A percentile compares a stretch with the other conserved stretches of the same genome.
Evolutionary conservation across 2,888 invertebrate species (phyloP).

Genomic region (Troilus luridus): DNA sequence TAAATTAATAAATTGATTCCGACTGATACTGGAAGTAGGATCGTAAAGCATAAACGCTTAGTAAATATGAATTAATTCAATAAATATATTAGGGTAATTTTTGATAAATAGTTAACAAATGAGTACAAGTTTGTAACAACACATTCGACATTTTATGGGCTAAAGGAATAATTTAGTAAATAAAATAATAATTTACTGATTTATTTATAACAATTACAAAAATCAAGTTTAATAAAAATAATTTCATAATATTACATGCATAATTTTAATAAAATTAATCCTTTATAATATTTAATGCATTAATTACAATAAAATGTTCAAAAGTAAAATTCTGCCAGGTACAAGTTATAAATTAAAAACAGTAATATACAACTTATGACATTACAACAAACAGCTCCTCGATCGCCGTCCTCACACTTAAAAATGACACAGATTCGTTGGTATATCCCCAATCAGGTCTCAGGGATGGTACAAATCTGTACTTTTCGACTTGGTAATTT

Average conservation of each 20-base stretch:
- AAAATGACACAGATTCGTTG: conserved; percentile 29
- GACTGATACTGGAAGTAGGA: too few species aligned
- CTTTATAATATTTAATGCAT: not conserved
- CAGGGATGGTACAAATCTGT: conserved; percentile 15
- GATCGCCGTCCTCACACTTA: conserved; percentile 38
- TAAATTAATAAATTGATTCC: too few species aligned
- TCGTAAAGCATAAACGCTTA: too few species aligned
- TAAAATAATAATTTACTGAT: conserved; percentile 14
- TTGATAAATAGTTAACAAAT: too few species aligned
- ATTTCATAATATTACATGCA: not conserved
- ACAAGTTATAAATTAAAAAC: conserved; percentile 29
- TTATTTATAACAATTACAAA: conserved; percentile 47
- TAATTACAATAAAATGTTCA: not conserved
- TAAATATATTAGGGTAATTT: too few species aligned
- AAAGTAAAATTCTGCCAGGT: conserved; percentile 36
- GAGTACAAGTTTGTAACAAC: too few species aligned
- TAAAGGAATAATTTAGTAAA: not conserved
- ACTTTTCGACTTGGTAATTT: not conserved
- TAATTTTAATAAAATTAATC: not conserved
- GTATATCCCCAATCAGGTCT: conserved; percentile 46
- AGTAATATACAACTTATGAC: not conserved
- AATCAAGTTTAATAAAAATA: not conserved
- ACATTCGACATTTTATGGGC: too few species aligned
- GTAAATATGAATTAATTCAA: too few species aligned
- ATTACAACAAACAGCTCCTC: conserved; percentile 32